These are phyloP conservation scores for Carduelis carduelis DNA, from an alignment of 2,797 vertebrate species.

Conservation along the genomic window DNA sequence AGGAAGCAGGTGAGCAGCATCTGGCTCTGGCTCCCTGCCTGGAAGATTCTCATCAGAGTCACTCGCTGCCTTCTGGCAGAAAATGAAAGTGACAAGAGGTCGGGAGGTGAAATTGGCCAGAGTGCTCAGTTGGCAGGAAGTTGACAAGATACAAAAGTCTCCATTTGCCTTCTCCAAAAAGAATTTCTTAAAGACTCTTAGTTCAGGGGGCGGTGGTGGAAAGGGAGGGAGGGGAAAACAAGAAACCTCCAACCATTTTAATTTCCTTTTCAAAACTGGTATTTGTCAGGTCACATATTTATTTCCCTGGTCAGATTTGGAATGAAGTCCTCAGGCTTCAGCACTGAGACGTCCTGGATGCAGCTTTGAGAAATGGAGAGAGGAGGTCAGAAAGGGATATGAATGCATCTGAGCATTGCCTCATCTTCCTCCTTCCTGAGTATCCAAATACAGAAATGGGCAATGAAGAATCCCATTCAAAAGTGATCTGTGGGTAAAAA, in stretches of 20 bases:
- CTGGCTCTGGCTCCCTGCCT: slow-evolving; percentile 40
- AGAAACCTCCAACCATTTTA: accelerated
- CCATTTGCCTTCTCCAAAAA: neutral
- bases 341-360: neutral
- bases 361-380: neutral
- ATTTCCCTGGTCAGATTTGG: neutral
- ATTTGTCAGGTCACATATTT: neutral
- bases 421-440: neutral
- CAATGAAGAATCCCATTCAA: neutral
- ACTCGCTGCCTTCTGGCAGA: neutral
- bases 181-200: neutral
- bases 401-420: neutral
- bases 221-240: neutral
- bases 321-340: neutral
- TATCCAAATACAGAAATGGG: neutral
- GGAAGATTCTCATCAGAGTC: neutral
- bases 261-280: neutral
- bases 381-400: neutral
- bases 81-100: slow-evolving; percentile 20
- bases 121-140: neutral
- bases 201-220: neutral
- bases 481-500: neutral
- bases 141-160: neutral
- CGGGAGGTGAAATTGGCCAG: neutral
- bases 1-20: neutral